Evolutionary conservation across 2,113 vertebrate species (phyloP), one percentile per base, ranked within the genome.

Genomic region (Sorex fumeus): DNA sequence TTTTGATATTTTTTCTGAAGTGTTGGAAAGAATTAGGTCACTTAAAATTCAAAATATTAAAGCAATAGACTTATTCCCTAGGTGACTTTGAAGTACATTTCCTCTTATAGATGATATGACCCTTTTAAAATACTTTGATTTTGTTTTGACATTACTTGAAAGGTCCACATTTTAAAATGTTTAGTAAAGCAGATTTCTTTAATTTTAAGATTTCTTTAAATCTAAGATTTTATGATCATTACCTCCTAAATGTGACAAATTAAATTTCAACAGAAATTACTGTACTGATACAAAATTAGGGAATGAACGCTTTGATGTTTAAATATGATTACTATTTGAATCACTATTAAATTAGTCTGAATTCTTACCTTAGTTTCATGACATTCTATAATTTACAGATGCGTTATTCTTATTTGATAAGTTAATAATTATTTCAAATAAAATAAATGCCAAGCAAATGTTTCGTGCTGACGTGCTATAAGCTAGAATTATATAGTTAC

Each of bases 11-110:
- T 74, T 15, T 60, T 86, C 28, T 66, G 43, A 88, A 71, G n/a
- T 76, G 32, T 34, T 60, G 71, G 16, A 75, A 81, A 43, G n/a
- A 34, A 16, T 76, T 85, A 50, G 7, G 64, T 92, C 60, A 50
- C 60, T 76, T 86, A 86, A 47, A 18, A 62, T 50, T 84, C 87
- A 94, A 93, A 69, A 60, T 28, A 27, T 89, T 80, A 76, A 90
- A 75, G 71, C 10, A 30, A 47, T 2, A 88, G 0, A 71, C 1
- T 34, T 2, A 64, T 64, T 88, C 7, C 7, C 92, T 8, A 86
- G 72, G 47, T 91, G n/a, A 71, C 50, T 87, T 91, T 95, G 76
- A 96, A 85, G 0, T 4, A 34, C 23, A 0, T 21, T 94, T 21
- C 18, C 27, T 87, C n/a, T 0, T 74, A 27, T 18, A 75, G 23